A percentile compares a stretch with the other conserved stretches of the same genome.
Conservation (phyloP, 2,797 vertebrate genomes). For the Sebastolobus altivelis region DNA sequence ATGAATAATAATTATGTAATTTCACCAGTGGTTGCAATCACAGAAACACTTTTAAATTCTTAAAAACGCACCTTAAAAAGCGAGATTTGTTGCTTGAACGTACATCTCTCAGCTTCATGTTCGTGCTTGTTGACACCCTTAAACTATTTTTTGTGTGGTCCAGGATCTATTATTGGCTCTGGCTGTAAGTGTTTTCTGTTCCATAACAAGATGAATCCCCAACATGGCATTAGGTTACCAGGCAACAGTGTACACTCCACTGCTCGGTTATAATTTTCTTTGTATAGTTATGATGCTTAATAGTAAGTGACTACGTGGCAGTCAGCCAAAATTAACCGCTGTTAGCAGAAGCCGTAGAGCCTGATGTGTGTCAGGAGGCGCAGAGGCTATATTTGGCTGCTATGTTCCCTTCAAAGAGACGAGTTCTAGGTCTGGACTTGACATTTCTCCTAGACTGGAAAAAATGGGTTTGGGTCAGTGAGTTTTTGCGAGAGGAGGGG, state of each 20-base stretch:
- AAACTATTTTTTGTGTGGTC: slow-evolving; percentile 68
- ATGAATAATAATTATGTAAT: slow-evolving; percentile 67
- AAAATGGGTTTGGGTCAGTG: slow-evolving; percentile 80
- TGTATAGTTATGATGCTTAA: slow-evolving; percentile 78
- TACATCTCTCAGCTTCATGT: slow-evolving; percentile 42
- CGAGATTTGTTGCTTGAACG: slow-evolving; percentile 29
- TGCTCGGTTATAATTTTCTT: slow-evolving; percentile 74
- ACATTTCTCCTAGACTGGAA: slow-evolving; percentile 80
- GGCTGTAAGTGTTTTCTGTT: slow-evolving; percentile 79
- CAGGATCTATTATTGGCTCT: slow-evolving; percentile 74
- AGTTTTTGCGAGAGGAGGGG: slow-evolving; percentile 66
- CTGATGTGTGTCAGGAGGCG: slow-evolving; percentile 75
- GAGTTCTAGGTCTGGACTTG: slow-evolving; percentile 77
- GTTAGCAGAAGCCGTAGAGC: slow-evolving; percentile 66
- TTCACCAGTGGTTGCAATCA: slow-evolving; percentile 30
- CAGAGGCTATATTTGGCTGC: slow-evolving; percentile 81
- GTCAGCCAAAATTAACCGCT: slow-evolving; percentile 74
- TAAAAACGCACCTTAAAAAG: neutral
- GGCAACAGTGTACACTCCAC: slow-evolving; percentile 77
- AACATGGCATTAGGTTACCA: slow-evolving; percentile 81
- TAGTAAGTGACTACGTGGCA: slow-evolving; percentile 80
- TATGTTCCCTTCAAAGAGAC: slow-evolving; percentile 77
- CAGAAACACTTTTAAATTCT: slow-evolving; percentile 33
- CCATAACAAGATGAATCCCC: slow-evolving; percentile 78
- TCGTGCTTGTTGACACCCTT: slow-evolving; percentile 64